Conservation (phyloP, 2,888 invertebrate genomes). For the Gonocerus acuteangulatus region DNA sequence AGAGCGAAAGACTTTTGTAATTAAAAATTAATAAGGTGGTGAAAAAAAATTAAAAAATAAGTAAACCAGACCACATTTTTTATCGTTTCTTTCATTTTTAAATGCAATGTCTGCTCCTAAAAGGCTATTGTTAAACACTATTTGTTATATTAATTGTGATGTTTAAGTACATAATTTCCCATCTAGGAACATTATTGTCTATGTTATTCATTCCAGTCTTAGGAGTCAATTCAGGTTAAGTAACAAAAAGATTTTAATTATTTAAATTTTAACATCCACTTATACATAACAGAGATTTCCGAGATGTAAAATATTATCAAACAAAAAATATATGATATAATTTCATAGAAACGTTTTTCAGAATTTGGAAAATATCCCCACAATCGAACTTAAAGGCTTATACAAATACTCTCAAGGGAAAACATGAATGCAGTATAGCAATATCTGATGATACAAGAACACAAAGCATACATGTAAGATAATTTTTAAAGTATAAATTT, state of each 20-base stretch:
- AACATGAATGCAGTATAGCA: slow-evolving; percentile 7
- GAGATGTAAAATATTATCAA: no score
- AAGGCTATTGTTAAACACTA: background rate
- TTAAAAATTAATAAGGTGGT: slow-evolving; percentile 10
- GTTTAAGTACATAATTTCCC: slow-evolving; percentile 28
- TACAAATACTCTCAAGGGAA: background rate
- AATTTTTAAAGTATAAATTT: slow-evolving; percentile 7
- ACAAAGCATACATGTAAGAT: slow-evolving; percentile 12
- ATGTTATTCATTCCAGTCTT: slow-evolving; percentile 33
- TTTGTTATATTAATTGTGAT: slow-evolving; percentile 2
- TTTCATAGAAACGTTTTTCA: no score
- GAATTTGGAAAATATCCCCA: slow-evolving; percentile 1
- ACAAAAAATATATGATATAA: no score
- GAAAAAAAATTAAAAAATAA: background rate
- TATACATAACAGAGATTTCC: background rate
- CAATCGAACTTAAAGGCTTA: background rate
- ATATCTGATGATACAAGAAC: slow-evolving; percentile 14
- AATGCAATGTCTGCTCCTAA: slow-evolving; percentile 23
- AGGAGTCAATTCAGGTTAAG: slow-evolving; percentile 24
- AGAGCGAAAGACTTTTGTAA: slow-evolving; percentile 13
- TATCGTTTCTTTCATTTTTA: background rate
- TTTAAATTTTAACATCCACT: background rate
- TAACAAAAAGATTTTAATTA: slow-evolving; percentile 5
- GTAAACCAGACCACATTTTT: background rate
- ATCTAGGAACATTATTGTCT: slow-evolving; percentile 36